Conservation (phyloP, 2,797 vertebrate species). For the Rallus crepitans region DNA sequence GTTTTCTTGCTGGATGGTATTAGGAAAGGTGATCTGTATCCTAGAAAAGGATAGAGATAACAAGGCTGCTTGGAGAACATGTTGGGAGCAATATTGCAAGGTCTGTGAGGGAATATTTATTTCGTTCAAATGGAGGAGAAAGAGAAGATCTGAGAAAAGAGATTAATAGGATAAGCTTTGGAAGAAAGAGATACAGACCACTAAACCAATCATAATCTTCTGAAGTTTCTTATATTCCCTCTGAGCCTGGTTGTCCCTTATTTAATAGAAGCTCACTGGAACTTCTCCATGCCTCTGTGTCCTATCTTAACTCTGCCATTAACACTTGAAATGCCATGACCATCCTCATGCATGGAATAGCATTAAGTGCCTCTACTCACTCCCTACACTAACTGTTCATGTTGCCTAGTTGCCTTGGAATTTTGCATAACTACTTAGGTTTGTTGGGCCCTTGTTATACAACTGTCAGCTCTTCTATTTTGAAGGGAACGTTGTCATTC, state of each 20-base stretch:
- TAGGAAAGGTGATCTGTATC: background rate
- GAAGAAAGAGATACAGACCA: background rate
- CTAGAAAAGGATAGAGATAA: background rate
- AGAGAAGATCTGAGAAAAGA: background rate
- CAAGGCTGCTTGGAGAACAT: background rate
- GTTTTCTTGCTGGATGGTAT: background rate
- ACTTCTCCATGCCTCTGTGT: background rate
- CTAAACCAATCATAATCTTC: background rate
- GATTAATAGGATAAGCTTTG: background rate
- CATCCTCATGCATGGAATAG: accelerated
- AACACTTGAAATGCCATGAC: background rate
- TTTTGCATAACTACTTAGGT: background rate
- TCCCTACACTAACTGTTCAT: background rate
- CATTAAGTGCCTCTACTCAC: background rate
- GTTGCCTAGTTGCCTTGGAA: background rate
- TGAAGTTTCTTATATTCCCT: background rate
- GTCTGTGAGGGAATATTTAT: background rate
- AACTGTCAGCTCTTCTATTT: background rate
- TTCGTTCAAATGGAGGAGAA: background rate
- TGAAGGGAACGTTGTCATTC: background rate
- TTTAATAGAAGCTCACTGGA: background rate
- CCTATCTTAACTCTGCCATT: background rate
- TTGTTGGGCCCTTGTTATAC: background rate
- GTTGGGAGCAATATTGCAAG: background rate
- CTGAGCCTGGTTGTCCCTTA: background rate